Evolutionary conservation across 2,888 invertebrate genomes (phyloP).

Genomic region (Kryphioiulus occultus): DNA sequence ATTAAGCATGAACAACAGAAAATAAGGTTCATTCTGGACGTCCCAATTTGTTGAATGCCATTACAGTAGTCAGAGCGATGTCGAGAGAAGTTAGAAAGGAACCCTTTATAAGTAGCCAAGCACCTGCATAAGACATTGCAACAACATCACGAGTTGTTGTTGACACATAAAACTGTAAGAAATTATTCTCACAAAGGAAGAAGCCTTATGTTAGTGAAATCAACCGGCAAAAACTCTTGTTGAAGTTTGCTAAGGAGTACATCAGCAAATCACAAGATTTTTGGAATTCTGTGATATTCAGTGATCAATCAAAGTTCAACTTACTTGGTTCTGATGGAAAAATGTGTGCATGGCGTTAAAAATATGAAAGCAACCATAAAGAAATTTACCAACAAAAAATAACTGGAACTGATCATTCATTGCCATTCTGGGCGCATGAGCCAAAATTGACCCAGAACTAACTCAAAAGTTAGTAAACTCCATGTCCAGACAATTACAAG

Average conservation of each 20-base stretch:
- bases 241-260: background rate
- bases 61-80: background rate
- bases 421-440: too few relatives aligned
- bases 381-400: background rate
- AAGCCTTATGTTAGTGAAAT: background rate
- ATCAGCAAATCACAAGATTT: background rate
- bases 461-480: too few relatives aligned
- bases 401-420: background rate
- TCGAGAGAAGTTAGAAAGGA: background rate
- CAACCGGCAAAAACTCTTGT: background rate
- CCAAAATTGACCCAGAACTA: too few relatives aligned
- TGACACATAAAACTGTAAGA: background rate
- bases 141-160: background rate
- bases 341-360: background rate
- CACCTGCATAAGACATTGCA: background rate
- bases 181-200: background rate
- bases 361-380: background rate
- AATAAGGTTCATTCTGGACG: background rate
- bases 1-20: background rate
- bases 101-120: background rate
- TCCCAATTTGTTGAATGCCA: background rate
- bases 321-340: background rate
- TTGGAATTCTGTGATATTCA: background rate
- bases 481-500: background rate
- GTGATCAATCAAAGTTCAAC: background rate